Conservation (phyloP, 2,113 vertebrate species). For the Prinia subflava region DNA sequence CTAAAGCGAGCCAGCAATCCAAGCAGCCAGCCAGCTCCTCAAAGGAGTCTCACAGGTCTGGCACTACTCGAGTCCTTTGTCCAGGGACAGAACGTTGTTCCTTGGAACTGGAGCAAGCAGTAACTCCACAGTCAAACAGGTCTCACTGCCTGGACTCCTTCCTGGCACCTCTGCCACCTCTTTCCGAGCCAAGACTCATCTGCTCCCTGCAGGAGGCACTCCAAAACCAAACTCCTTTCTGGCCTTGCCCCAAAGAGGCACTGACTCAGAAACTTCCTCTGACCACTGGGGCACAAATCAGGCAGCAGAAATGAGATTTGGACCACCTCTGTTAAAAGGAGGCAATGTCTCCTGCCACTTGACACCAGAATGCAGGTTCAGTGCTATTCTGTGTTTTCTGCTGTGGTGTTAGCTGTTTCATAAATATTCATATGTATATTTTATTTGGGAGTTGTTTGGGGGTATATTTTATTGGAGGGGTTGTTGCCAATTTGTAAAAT, state of each 20-base stretch:
- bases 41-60: not conserved
- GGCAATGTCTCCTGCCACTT: not conserved
- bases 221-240: not conserved
- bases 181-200: not conserved
- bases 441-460: not conserved
- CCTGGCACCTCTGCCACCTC: not conserved
- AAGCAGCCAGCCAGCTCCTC: not conserved
- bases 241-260: not conserved
- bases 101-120: not conserved
- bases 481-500: not conserved
- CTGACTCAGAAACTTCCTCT: not conserved
- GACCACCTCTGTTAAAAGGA: not conserved
- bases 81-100: not conserved
- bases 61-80: not conserved
- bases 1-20: not conserved
- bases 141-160: not conserved
- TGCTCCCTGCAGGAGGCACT: not conserved
- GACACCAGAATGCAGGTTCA: not conserved
- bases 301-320: not conserved
- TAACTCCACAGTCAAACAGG: not conserved
- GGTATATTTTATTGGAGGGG: not conserved
- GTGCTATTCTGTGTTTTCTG: not conserved
- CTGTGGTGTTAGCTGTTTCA: not conserved
- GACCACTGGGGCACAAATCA: not conserved
- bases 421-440: not conserved